phyloP scores from a whole-genome alignment of 2,797 vertebrate species.

The Anguilla obscura region DNA sequence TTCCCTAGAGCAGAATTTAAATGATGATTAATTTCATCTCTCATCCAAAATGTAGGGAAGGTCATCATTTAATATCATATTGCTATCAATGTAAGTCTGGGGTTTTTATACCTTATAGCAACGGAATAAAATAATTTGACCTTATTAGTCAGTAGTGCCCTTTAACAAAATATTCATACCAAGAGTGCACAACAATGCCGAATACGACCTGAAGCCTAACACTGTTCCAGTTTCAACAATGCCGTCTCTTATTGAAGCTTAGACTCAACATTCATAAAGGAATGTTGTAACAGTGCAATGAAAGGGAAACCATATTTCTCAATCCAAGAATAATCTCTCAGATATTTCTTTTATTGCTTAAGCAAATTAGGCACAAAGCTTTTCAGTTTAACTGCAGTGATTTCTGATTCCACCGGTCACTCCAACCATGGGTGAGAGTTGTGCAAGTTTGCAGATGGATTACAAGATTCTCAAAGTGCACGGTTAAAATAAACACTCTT shows the following conservation, averaged over 20 bases:
- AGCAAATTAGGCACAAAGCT: background rate
- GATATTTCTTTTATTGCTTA: background rate
- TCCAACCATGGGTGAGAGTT: background rate
- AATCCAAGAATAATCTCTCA: background rate
- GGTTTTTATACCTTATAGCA: background rate
- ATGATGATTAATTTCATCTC: background rate
- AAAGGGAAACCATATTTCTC: background rate
- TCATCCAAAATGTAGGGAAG: background rate
- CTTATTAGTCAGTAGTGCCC: slow-evolving; percentile 3
- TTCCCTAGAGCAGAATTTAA: background rate
- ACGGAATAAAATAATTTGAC: background rate
- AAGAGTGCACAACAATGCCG: background rate
- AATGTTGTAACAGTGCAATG: background rate
- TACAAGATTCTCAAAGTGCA: background rate
- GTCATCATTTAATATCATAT: background rate
- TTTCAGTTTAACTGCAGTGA: background rate
- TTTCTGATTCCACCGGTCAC: background rate
- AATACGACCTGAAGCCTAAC: background rate
- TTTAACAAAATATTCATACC: background rate
- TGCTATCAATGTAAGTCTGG: background rate
- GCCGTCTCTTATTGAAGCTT: background rate
- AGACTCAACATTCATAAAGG: background rate
- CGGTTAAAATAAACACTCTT: background rate
- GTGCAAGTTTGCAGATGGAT: background rate
- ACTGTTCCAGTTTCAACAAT: background rate